These are phyloP conservation scores for Sarotherodon lohbergeri DNA, from an alignment of 2,113 vertebrate species.

Conservation along the genomic window DNA sequence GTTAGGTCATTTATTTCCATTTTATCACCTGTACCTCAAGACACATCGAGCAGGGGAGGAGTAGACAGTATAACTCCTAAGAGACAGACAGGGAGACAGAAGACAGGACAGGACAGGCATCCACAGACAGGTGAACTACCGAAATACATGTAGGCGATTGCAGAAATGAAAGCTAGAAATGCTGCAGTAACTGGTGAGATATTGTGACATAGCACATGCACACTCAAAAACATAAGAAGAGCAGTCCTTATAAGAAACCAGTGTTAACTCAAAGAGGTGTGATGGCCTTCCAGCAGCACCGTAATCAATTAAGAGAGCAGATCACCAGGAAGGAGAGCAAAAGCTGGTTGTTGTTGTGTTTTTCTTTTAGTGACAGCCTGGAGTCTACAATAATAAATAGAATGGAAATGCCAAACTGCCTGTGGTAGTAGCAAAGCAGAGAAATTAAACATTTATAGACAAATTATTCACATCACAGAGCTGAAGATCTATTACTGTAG, in stretches of 20 bases:
- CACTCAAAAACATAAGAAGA: background rate
- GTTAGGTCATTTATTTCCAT: slow-evolving; percentile 23
- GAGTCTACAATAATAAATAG: background rate
- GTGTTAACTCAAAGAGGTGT: background rate
- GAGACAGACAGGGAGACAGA: slow-evolving; percentile 42
- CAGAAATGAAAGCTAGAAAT: slow-evolving; percentile 16
- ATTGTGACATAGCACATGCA: background rate
- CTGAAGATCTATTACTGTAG: background rate
- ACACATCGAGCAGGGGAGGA: slow-evolving; percentile 58
- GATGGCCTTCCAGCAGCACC: background rate
- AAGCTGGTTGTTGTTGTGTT: background rate
- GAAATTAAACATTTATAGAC: slow-evolving; percentile 31
- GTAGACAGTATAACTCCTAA: slow-evolving; percentile 71
- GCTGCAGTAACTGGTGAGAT: background rate
- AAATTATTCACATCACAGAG: slow-evolving; percentile 18
- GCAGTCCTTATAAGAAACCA: background rate
- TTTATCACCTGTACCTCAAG: slow-evolving; percentile 67
- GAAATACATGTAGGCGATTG: background rate
- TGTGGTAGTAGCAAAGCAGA: background rate
- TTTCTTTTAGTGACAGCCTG: background rate
- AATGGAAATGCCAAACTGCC: slow-evolving; percentile 19
- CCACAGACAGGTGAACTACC: slow-evolving; percentile 45
- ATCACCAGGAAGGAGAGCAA: background rate
- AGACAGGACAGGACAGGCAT: slow-evolving; percentile 46
- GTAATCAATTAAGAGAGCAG: background rate